These are phyloP conservation scores for Loris lydekkerianus DNA, from an alignment of 2,797 vertebrate genomes.

Conservation along the genomic window DNA sequence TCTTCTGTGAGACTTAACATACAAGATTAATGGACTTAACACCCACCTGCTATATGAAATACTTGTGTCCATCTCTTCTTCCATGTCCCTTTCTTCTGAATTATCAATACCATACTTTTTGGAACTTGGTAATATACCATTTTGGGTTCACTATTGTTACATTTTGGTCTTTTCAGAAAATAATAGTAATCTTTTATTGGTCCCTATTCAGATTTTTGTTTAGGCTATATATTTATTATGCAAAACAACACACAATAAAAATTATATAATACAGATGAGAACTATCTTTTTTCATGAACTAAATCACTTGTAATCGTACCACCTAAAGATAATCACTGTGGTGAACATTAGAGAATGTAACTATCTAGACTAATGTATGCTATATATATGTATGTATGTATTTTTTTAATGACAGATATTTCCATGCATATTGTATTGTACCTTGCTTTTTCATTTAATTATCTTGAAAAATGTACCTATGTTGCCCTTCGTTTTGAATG, in stretches of 20 bases:
- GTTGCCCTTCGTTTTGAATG: neutral
- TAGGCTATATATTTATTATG: conserved; percentile 9
- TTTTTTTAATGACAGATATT: neutral
- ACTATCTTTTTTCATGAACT: neutral
- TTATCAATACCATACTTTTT: neutral
- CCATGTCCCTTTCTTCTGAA: neutral
- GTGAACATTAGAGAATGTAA: neutral
- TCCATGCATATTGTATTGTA: neutral
- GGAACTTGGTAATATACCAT: neutral
- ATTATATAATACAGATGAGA: neutral
- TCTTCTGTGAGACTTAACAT: neutral
- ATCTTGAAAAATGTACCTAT: neutral
- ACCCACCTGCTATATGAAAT: neutral
- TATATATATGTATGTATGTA: accelerated
- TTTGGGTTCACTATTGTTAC: neutral
- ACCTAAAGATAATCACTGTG: neutral
- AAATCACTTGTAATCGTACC: neutral
- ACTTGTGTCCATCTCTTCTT: neutral
- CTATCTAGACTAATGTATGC: neutral
- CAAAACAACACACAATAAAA: neutral
- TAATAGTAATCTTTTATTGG: neutral
- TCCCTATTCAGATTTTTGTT: neutral
- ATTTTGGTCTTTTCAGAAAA: conserved; percentile 29
- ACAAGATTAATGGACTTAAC: neutral
- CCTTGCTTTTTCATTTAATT: conserved; percentile 15